Conservation (phyloP, 2,113 vertebrate species). For the Ivindomyrus marchei region DNA sequence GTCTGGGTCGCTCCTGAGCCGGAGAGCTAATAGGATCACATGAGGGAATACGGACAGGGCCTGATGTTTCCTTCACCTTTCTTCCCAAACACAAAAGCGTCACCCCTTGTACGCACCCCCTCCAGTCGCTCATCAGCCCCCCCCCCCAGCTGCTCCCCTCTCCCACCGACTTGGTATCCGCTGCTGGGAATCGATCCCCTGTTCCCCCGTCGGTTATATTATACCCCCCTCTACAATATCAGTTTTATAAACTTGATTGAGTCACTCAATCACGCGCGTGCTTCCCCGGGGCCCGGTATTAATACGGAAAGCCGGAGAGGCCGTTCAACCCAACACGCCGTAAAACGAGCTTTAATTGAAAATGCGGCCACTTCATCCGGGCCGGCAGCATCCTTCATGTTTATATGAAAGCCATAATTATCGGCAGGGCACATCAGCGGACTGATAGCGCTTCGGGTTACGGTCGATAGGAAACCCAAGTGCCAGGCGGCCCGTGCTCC, state of each 20-base stretch:
- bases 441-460: neutral
- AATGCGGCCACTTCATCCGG: slow-evolving; percentile 10
- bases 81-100: neutral
- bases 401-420: slow-evolving; percentile 10
- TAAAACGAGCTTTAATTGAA: slow-evolving; percentile 16
- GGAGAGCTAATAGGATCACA: neutral
- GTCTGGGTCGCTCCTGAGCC: neutral
- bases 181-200: slow-evolving; percentile 16
- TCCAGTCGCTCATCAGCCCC: neutral
- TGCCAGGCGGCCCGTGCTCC: neutral
- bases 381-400: neutral
- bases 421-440: neutral
- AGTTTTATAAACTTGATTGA: slow-evolving; percentile 36
- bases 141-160: neutral
- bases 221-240: slow-evolving; percentile 47
- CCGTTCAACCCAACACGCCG: slow-evolving; percentile 14
- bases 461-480: neutral
- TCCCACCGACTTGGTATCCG: neutral
- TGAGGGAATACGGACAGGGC: neutral
- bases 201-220: slow-evolving; percentile 36
- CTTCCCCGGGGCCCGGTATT: slow-evolving; percentile 34
- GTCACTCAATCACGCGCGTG: slow-evolving; percentile 48
- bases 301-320: slow-evolving; percentile 23
- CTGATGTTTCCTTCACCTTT: neutral
- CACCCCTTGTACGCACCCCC: neutral